Evolutionary conservation across 2,797 vertebrate species (phyloP).

Genomic region (Chromobotia macracanthus): DNA sequence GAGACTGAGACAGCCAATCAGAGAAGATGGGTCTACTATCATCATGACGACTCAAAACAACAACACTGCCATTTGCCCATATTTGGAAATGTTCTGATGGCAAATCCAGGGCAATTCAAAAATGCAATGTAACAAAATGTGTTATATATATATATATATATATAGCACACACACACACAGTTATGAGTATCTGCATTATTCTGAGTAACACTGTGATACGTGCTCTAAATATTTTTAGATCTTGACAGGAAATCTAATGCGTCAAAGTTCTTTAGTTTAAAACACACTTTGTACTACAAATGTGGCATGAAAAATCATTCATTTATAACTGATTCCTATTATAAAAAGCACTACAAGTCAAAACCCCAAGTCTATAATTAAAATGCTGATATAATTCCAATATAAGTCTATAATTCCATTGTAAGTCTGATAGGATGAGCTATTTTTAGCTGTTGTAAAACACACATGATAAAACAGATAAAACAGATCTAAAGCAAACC

Average conservation of each 20-base stretch:
- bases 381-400: no score
- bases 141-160: neutral
- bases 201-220: neutral
- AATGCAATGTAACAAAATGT: slow-evolving; percentile 23
- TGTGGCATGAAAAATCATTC: neutral
- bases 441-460: no score
- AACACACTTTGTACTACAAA: neutral
- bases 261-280: neutral
- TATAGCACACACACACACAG: no score
- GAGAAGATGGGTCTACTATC: slow-evolving; percentile 50
- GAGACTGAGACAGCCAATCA: slow-evolving; percentile 49
- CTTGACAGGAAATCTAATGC: neutral
- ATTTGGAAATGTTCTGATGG: slow-evolving; percentile 58
- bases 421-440: no score
- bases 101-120: slow-evolving; percentile 19
- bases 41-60: slow-evolving; percentile 55
- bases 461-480: no score
- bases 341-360: no score
- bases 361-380: neutral
- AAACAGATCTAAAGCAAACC: no score
- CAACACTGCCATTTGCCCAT: slow-evolving; percentile 54
- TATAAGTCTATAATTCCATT: no score
- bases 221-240: neutral
- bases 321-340: neutral
- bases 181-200: no score